A percentile compares a stretch with the other conserved stretches of the same genome.
phyloP scores from a whole-genome alignment of 2,888 invertebrate species.

The Pollenia labialis region DNA sequence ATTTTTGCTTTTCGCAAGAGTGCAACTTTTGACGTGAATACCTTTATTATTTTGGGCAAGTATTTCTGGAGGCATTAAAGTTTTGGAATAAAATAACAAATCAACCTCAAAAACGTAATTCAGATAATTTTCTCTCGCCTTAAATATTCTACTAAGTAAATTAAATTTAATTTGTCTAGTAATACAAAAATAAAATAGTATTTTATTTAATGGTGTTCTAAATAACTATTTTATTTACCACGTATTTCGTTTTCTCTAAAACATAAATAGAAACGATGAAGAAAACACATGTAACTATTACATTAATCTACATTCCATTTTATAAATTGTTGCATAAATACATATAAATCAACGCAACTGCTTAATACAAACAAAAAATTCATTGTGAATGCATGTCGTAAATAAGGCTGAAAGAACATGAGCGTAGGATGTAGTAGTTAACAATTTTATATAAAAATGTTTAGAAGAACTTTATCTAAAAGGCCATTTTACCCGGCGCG shows the following conservation, averaged over 20 bases:
- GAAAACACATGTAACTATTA: conserved; percentile 53
- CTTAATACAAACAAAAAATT: conserved; percentile 14
- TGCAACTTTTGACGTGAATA: too few species aligned
- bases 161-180: not conserved
- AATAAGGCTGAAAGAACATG: conserved; percentile 18
- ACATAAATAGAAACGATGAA: not conserved
- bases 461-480: too few species aligned
- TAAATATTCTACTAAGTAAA: too few species aligned
- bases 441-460: too few species aligned
- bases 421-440: not conserved
- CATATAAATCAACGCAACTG: conserved; percentile 59
- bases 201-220: conserved; percentile 31
- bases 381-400: conserved; percentile 7
- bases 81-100: too few species aligned
- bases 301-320: conserved; percentile 50
- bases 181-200: not conserved
- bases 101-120: too few species aligned
- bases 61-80: too few species aligned
- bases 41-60: too few species aligned
- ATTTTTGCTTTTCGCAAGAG: too few species aligned
- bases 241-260: conserved; percentile 5
- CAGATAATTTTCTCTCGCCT: too few species aligned
- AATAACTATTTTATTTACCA: conserved; percentile 30
- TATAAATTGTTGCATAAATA: conserved; percentile 60
- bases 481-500: too few species aligned